phyloP scores from a whole-genome alignment of 2,888 invertebrate species.

The Salpingus planirostris region DNA sequence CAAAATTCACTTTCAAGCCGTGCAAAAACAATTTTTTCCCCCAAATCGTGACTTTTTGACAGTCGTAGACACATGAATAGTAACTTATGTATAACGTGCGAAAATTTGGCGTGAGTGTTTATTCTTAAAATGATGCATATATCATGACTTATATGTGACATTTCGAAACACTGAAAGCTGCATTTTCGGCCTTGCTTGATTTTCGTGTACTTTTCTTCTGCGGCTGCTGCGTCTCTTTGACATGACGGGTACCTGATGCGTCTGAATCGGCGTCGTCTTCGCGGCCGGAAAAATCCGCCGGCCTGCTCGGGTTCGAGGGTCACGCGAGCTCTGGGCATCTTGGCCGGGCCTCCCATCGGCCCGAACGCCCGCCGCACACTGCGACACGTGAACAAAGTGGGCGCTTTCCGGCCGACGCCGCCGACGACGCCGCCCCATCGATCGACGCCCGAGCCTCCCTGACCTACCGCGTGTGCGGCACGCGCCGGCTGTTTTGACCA shows the following conservation, averaged over 20 bases:
- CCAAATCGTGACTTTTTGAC: too few species aligned
- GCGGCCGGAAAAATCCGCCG: slow-evolving; percentile 28
- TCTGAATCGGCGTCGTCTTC: slow-evolving; percentile 25
- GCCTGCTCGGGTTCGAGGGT: slow-evolving; percentile 28
- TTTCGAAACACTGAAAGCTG: slow-evolving; percentile 2
- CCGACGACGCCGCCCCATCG: slow-evolving; percentile 18
- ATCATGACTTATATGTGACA: too few species aligned
- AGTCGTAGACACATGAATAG: too few species aligned
- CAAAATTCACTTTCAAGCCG: too few species aligned
- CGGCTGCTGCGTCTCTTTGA: background rate
- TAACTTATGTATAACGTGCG: too few species aligned
- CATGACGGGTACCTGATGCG: slow-evolving; percentile 22
- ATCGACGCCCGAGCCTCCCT: slow-evolving; percentile 16
- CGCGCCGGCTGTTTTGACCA: background rate
- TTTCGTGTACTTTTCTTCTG: background rate
- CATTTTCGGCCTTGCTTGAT: background rate
- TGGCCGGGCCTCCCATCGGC: slow-evolving; percentile 32
- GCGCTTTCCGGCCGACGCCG: slow-evolving; percentile 16
- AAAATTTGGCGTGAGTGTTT: too few species aligned
- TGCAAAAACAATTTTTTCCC: too few species aligned
- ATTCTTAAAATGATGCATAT: too few species aligned
- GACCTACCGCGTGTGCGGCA: slow-evolving; percentile 16
- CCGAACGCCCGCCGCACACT: slow-evolving; percentile 30
- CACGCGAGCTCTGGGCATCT: slow-evolving; percentile 31
- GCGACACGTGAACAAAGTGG: too few species aligned